Evolutionary conservation across 1,140 invertebrate species (phyloP).

Genomic region (Brachionus manjavacas): DNA sequence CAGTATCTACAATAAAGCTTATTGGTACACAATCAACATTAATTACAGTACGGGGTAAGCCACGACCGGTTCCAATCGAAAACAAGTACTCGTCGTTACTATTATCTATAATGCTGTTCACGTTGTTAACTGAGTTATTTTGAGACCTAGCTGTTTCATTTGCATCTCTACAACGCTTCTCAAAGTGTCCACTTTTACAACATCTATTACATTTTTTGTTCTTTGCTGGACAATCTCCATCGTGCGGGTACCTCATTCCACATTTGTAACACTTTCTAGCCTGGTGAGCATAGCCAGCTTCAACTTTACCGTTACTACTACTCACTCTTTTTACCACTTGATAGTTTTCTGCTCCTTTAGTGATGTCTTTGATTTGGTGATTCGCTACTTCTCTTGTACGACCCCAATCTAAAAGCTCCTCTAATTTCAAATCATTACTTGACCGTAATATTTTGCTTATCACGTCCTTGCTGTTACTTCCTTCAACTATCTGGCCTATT

Average conservation of each 20-base stretch:
- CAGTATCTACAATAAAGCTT: neutral
- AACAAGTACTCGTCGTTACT: neutral
- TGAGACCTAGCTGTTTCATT: neutral
- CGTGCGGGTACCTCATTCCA: neutral
- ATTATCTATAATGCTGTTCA: neutral
- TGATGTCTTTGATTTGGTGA: neutral
- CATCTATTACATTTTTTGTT: neutral
- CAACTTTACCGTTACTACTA: neutral
- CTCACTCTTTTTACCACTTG: neutral
- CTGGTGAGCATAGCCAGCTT: neutral
- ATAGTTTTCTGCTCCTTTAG: neutral
- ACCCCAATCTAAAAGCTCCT: neutral
- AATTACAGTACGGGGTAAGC: neutral
- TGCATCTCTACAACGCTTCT: neutral
- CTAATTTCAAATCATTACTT: neutral
- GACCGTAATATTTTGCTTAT: no score
- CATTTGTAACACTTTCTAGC: neutral
- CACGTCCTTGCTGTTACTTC: no score
- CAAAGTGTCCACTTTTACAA: neutral
- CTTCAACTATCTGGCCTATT: neutral
- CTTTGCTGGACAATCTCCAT: neutral
- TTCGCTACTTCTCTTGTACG: neutral
- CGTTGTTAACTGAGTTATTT: neutral
- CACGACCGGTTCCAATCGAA: neutral
- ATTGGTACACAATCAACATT: neutral